Percentiles rank a stretch among this genome's conserved stretches.
These are phyloP conservation scores for Cheilosia grossa DNA, from an alignment of 2,888 invertebrate genomes.

Conservation along the genomic window DNA sequence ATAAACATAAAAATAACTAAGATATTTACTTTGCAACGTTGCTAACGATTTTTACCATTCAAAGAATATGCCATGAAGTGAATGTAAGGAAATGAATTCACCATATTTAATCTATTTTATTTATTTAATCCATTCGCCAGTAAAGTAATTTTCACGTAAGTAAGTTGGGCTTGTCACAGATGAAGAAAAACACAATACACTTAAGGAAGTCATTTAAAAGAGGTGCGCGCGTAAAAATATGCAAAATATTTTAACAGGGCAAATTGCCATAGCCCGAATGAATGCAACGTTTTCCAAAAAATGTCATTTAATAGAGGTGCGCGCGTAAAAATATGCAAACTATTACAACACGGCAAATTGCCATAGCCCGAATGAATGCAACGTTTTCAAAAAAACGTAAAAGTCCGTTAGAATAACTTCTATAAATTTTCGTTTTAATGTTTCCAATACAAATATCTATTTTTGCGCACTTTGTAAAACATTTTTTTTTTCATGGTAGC, in stretches of 20 bases:
- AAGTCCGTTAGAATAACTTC: too few species aligned
- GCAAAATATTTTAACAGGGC: not conserved
- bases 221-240: not conserved
- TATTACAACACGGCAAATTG: too few species aligned
- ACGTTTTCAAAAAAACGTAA: too few species aligned
- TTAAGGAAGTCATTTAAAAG: not conserved
- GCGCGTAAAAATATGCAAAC: too few species aligned
- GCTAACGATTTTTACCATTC: constrained; percentile 56
- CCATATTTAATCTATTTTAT: constrained; percentile 12
- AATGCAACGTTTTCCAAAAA: too few species aligned
- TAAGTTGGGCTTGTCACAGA: not conserved
- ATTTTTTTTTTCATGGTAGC: not conserved
- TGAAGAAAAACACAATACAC: not conserved
- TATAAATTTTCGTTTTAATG: not conserved
- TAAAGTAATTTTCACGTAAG: constrained; percentile 1
- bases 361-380: too few species aligned
- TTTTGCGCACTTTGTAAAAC: not conserved
- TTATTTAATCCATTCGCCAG: constrained; percentile 16
- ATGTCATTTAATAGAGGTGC: too few species aligned
- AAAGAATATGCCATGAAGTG: constrained; percentile 25
- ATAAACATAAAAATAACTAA: constrained; percentile 4
- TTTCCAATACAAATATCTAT: not conserved
- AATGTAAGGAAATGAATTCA: constrained; percentile 13
- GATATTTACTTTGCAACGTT: constrained; percentile 42
- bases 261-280: not conserved